Evolutionary conservation across 1,140 invertebrate genomes (phyloP).

Genomic region (Drosophila elegans): DNA sequence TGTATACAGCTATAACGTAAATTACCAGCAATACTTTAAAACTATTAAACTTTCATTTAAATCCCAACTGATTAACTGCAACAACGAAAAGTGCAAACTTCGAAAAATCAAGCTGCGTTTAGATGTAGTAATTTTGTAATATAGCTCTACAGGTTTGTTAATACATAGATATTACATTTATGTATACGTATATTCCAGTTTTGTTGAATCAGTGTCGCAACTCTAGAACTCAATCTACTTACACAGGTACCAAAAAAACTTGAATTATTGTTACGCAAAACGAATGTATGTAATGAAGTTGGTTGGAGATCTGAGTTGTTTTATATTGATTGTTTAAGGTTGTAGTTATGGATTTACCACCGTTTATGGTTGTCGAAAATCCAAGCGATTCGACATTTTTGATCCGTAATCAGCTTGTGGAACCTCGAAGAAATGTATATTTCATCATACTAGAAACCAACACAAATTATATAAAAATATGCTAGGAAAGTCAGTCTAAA

Average conservation of each 20-base stretch:
- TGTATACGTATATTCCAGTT: constrained; percentile 26
- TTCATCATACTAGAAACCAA: constrained; percentile 30
- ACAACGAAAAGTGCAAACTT: constrained; percentile 63
- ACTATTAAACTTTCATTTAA: constrained; percentile 44
- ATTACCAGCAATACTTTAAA: constrained; percentile 30
- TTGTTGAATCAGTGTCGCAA: constrained; percentile 35
- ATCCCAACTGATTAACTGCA: constrained; percentile 56
- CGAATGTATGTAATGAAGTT: constrained; percentile 39
- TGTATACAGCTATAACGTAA: constrained; percentile 30
- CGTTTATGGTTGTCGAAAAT: constrained; percentile 10
- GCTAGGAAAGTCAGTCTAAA: constrained; percentile 1
- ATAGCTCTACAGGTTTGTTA: constrained; percentile 42
- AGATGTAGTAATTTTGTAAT: constrained; percentile 16
- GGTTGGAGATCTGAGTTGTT: constrained; percentile 22
- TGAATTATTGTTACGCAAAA: constrained; percentile 46
- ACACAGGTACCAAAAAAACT: constrained; percentile 47
- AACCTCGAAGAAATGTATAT: constrained; percentile 18
- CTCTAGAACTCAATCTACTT: constrained; percentile 56
- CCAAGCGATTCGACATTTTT: constrained; percentile 1
- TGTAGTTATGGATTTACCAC: constrained; percentile 32
- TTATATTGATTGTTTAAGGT: constrained; percentile 4
- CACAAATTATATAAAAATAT: constrained; percentile 11
- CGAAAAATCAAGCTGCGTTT: constrained; percentile 46
- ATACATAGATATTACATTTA: constrained; percentile 51
- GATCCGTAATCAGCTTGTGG: constrained; percentile 16